Percentiles rank a stretch among this genome's conserved stretches.
Evolutionary conservation across 2,797 vertebrate species (phyloP).

Genomic region (Mus caroli): DNA sequence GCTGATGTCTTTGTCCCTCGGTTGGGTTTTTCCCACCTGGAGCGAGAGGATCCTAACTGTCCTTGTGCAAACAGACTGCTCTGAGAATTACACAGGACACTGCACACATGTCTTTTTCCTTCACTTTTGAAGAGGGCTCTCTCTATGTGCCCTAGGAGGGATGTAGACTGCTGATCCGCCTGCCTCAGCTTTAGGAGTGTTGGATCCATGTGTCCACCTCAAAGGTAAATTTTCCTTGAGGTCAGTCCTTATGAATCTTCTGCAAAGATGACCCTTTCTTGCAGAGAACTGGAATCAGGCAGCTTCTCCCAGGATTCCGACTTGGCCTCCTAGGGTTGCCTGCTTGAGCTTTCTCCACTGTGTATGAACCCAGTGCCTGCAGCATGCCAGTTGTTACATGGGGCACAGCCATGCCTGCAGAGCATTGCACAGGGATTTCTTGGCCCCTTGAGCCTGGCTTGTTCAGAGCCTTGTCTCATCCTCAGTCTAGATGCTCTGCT

Average conservation of each 20-base stretch:
- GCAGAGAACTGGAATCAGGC: not conserved
- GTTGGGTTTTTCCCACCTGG: constrained; percentile 40
- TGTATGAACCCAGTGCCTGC: not conserved
- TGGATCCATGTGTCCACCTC: too few relatives aligned
- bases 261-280: not conserved
- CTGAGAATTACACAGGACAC: not conserved
- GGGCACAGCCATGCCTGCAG: not conserved
- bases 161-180: not conserved
- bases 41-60: not conserved
- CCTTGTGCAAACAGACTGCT: not conserved
- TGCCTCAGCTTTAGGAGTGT: not conserved
- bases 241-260: not conserved
- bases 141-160: not conserved
- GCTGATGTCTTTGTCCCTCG: not conserved
- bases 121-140: not conserved
- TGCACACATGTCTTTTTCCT: not conserved
- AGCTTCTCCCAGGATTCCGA: not conserved
- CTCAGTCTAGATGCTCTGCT: not conserved
- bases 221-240: not conserved
- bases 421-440: not conserved
- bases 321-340: not conserved
- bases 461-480: not conserved
- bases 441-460: not conserved
- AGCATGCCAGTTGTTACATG: not conserved
- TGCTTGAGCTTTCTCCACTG: not conserved